Evolutionary conservation across 2,797 vertebrate genomes (phyloP).

Genomic region (Streptopelia turtur): DNA sequence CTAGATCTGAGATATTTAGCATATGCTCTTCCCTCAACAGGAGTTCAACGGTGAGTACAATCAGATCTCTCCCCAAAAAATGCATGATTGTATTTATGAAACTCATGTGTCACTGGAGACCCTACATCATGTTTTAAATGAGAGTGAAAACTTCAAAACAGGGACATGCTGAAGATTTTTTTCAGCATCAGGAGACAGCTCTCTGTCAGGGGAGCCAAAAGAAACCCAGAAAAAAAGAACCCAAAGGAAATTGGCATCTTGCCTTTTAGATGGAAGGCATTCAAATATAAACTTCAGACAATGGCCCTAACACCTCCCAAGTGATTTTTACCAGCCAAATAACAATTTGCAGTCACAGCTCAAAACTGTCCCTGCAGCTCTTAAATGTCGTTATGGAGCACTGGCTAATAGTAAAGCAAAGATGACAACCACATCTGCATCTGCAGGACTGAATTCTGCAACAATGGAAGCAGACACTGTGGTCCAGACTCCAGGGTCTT

Average conservation of each 20-base stretch:
- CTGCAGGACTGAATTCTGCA: constrained; percentile 20
- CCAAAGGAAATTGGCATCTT: background rate
- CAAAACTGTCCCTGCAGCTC: constrained; percentile 32
- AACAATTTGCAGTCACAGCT: constrained; percentile 43
- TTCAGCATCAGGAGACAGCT: background rate
- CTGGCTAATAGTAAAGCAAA: constrained; percentile 36
- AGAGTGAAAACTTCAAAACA: constrained; percentile 8
- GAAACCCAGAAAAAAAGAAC: constrained; percentile 17
- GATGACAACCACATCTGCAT: constrained; percentile 48
- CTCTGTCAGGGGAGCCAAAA: background rate
- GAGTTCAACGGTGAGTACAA: background rate
- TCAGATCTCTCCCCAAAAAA: background rate
- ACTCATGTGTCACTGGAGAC: fast-evolving
- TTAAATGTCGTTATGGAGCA: constrained; percentile 28
- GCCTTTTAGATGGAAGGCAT: constrained; percentile 10
- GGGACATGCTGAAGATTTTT: background rate
- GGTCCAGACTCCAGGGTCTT: constrained; percentile 31
- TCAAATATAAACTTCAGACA: constrained; percentile 49
- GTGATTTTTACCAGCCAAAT: constrained; percentile 49
- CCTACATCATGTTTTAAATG: background rate
- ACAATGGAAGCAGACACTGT: constrained; percentile 48
- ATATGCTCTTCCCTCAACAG: background rate
- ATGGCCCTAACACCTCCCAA: constrained; percentile 34
- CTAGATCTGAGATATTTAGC: background rate
- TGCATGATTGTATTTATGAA: background rate